These are phyloP conservation scores for Alloscopus bannaensis DNA, from an alignment of 2,888 invertebrate genomes.

Conservation along the genomic window DNA sequence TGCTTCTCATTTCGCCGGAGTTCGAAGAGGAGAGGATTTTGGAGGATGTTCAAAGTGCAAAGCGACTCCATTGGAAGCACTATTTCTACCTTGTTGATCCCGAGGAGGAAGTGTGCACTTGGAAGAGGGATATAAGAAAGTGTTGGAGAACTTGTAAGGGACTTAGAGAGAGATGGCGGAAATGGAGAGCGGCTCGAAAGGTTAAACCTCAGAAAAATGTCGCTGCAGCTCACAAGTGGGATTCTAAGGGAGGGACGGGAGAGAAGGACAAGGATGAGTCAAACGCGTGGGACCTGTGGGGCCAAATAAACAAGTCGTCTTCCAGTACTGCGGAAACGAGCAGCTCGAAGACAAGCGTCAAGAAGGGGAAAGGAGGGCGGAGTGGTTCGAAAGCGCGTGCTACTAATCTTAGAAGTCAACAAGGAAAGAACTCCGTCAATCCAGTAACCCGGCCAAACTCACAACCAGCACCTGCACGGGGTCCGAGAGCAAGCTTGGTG, in stretches of 20 bases:
- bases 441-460: too few species aligned
- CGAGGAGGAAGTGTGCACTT: background rate
- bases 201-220: too few species aligned
- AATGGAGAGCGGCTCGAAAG: too few species aligned
- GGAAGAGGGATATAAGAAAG: background rate
- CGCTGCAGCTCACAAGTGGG: too few species aligned
- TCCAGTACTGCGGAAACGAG: too few species aligned
- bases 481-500: too few species aligned
- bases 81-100: conserved; percentile 3
- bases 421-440: too few species aligned
- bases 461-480: too few species aligned
- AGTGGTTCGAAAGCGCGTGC: too few species aligned
- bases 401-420: background rate
- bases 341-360: too few species aligned
- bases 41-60: conserved; percentile 17
- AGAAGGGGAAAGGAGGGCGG: too few species aligned
- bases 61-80: conserved; percentile 28
- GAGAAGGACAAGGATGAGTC: background rate
- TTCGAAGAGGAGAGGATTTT: conserved; percentile 28
- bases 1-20: conserved; percentile 36
- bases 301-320: too few species aligned
- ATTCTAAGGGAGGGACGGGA: background rate
- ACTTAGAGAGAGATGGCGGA: conserved; percentile 5
- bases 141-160: background rate
- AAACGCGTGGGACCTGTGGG: conserved; percentile 13